These are phyloP conservation scores for Cynopterus brachyotis DNA, from an alignment of 2,113 vertebrate species.

Conservation along the genomic window DNA sequence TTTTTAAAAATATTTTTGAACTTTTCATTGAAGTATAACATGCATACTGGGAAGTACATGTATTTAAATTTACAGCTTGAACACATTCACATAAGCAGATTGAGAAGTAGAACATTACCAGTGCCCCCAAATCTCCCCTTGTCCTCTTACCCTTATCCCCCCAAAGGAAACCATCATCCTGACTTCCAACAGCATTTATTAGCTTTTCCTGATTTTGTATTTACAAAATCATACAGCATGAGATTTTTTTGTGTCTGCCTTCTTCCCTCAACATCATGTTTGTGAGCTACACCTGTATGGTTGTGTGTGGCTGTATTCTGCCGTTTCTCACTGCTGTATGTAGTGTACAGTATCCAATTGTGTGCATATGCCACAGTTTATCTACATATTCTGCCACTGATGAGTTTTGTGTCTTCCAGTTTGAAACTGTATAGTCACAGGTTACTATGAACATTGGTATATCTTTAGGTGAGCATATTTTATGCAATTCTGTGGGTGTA, in stretches of 20 bases:
- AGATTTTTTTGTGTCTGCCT: background rate
- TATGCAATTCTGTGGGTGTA: background rate
- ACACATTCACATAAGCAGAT: background rate
- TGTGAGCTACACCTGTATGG: background rate
- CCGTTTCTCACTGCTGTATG: background rate
- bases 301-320: background rate
- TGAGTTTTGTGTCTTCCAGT: background rate
- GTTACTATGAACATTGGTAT: background rate
- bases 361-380: background rate
- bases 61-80: background rate
- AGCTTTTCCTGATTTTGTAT: background rate
- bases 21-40: background rate
- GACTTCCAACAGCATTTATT: background rate
- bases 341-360: too few relatives aligned
- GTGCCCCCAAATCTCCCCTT: too few relatives aligned
- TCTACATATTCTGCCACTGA: background rate
- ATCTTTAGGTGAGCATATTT: background rate
- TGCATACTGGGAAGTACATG: background rate
- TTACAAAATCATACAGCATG: background rate
- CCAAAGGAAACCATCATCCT: background rate
- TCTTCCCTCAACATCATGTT: background rate
- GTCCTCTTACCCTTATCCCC: accelerated
- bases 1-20: background rate
- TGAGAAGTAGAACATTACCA: background rate
- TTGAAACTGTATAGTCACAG: too few relatives aligned